These are phyloP conservation scores for Glyphotaelius pellucidus DNA, from an alignment of 2,888 invertebrate species.

Conservation along the genomic window DNA sequence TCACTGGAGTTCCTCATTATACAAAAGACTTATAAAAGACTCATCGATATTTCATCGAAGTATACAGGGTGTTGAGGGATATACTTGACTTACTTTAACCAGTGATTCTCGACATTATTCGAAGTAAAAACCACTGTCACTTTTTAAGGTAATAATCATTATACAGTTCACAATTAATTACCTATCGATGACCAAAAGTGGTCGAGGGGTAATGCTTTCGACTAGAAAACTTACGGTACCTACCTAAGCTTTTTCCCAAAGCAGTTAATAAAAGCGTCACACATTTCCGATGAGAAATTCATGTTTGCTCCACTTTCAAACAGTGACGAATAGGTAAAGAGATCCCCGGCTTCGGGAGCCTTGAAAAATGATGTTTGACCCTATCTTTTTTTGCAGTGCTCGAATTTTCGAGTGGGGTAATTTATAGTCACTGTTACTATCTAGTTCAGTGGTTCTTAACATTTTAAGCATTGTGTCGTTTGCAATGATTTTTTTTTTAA, in stretches of 20 bases:
- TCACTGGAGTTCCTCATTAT: too few relatives aligned
- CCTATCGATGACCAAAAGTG: too few relatives aligned
- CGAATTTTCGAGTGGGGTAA: background rate
- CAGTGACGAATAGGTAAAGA: background rate
- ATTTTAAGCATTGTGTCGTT: background rate
- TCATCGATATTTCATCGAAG: too few relatives aligned
- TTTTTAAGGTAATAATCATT: too few relatives aligned
- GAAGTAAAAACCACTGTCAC: too few relatives aligned
- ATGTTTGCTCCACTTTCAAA: background rate
- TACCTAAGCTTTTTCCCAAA: background rate
- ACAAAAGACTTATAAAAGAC: too few relatives aligned
- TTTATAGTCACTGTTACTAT: background rate
- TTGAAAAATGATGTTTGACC: background rate
- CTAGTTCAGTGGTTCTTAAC: background rate
- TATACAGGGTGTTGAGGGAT: too few relatives aligned
- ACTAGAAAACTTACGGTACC: too few relatives aligned
- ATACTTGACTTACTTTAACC: too few relatives aligned
- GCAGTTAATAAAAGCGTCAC: background rate
- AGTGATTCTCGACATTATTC: too few relatives aligned
- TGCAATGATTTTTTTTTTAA: background rate
- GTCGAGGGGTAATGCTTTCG: too few relatives aligned
- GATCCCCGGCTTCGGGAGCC: background rate
- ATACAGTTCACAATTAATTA: too few relatives aligned
- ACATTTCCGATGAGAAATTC: background rate
- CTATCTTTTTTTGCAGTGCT: background rate